Evolutionary conservation across 2,113 vertebrate species (phyloP), one percentile per base, ranked within the genome.

Genomic region (Hymenochirus boettgeri): DNA sequence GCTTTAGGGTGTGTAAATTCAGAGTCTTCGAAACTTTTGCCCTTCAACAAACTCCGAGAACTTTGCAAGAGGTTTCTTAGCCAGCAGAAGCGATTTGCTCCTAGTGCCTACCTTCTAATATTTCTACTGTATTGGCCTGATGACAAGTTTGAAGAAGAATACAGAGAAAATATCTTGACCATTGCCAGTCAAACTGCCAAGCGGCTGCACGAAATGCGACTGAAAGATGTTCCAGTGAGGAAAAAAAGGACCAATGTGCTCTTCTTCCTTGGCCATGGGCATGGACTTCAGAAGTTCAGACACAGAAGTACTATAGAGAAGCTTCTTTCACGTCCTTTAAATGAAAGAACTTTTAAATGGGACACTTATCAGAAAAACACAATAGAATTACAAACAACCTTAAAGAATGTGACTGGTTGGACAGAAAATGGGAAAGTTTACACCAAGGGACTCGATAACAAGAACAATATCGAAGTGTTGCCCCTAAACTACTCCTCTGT

Each of bases 111-210:
- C 24, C 91, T 92, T 65, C 57, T 92, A 55, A 82, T 81, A 11
- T 86, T 85, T 2, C 69, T 93, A 57, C 61, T 92, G 0, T 89
- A 87, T 71, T 92, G 90, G 91, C 90, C 90, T 62, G 91, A 91
- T 39, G 84, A 86, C 19, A 65, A 77, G 21, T 45, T 90, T 70
- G 79, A 62, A 2, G 73, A 72, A 53, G 39, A 65, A 15, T 24
- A 8, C 0, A 89, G 90, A 71, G 84, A 84, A 7, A 71, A 82
- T 33, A 85, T 75, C 47, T 73, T 92, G 0, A 80, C 73, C 19
- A 62, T 71, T 9, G 85, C 89, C 10, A 71, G 89, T 71, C 79
- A 87, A 56, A 77, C 77, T 3, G 45, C 91, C 47, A 80, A 87
- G 46, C 74, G 54, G 18, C 51, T 58, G 0, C 81, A 87, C 25